Conservation (phyloP, 2,113 vertebrate genomes). For the Odontophorus gujanensis region DNA sequence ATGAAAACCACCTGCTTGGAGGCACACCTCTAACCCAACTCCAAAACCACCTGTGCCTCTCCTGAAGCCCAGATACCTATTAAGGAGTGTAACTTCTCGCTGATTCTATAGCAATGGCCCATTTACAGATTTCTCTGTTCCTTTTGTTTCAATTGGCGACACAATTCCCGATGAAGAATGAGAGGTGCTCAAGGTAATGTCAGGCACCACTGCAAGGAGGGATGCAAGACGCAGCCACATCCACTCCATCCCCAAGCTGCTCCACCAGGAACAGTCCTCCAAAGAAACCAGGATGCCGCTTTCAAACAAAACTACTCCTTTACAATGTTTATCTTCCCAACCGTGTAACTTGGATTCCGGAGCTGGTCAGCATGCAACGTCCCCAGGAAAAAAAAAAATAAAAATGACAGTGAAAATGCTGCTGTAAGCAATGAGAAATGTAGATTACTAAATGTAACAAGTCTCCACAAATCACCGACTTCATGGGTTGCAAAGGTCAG, state of each 20-base stretch:
- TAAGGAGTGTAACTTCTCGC: not conserved
- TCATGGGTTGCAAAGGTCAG: not conserved
- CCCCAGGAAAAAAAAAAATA: not conserved
- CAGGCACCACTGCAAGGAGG: not conserved
- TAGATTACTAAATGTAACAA: not conserved
- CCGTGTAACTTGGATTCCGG: accelerated
- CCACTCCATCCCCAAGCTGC: not conserved
- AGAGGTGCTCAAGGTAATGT: too few relatives aligned
- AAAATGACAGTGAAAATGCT: not conserved
- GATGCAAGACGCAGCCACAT: not conserved
- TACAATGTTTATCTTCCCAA: not conserved
- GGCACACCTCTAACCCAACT: not conserved
- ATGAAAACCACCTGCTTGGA: not conserved
- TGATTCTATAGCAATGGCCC: accelerated
- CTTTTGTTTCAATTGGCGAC: not conserved
- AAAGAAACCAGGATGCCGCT: not conserved
- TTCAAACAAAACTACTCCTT: not conserved
- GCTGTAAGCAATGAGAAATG: not conserved
- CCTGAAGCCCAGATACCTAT: not conserved
- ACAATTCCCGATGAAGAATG: accelerated
- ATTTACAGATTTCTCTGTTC: not conserved
- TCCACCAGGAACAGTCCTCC: not conserved
- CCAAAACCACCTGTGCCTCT: not conserved
- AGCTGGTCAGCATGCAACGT: not conserved
- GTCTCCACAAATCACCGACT: not conserved